Evolutionary conservation across 2,797 vertebrate genomes (phyloP), one percentile per base, ranked within the genome.

Genomic region (Neopelma chrysocephalum): DNA sequence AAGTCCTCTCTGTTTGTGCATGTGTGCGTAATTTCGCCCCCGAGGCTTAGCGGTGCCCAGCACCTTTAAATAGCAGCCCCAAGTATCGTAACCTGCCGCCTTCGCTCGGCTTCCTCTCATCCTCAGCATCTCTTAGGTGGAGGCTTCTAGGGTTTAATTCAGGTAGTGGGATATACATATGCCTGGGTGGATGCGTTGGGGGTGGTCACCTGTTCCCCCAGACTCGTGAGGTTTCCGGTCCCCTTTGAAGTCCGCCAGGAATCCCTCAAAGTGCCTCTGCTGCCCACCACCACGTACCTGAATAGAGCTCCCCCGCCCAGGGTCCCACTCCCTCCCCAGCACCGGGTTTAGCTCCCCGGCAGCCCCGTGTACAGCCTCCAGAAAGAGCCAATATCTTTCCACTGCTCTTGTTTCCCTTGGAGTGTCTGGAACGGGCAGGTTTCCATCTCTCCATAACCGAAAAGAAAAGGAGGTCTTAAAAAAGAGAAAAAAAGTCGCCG

Each of bases 1-100:
- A 98, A 99, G 99, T 98, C n/a, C 75, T 31, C 47, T 61, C 23
- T 40, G 62, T 82, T 50, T 58, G 53, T 88, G 83, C 48, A 11
- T 62, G 79, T 19, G 69, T 26, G 54, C 45, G 48, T 64, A 14
- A 32, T 82, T 76, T 84, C 21, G 3, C 56, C 64, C 73, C 88
- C 40, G 36, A 53, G 85, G 47, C 57, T 91, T 80, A 85, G 91
- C 79, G 57, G 91, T 69, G 90, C 73, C 89, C 77, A 4, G 85
- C 61, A 6, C 84, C 89, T 78, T 77, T 20, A 56, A 68, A 61
- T 15, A 75, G 82, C 62, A 68, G 69, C 79, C 42, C 75, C 4
- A 3, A 31, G 87, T 77, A 48, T 57, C 34, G 5, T 15, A 3
- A 56, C n/a, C n/a, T 68, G 81, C 75, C 6, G 2, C 5, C 69